Evolutionary conservation across 2,888 invertebrate species (phyloP).

Genomic region (Mimas tiliae): DNA sequence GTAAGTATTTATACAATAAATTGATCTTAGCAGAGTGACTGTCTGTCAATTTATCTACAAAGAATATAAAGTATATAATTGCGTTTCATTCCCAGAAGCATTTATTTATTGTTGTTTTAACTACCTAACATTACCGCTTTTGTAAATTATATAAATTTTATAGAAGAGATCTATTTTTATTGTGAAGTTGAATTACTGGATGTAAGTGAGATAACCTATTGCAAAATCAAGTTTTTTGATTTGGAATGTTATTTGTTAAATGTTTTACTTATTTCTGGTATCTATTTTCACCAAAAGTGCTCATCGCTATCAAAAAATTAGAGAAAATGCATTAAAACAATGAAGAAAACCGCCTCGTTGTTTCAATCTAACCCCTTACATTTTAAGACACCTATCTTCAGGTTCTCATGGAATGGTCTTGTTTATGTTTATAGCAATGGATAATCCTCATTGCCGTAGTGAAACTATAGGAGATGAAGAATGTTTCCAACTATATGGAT

Average conservation of each 20-base stretch:
- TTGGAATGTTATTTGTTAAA: slow-evolving; percentile 78
- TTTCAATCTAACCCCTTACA: slow-evolving; percentile 45
- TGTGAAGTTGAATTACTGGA: slow-evolving; percentile 79
- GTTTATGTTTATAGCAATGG: too few species aligned
- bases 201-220: slow-evolving; percentile 67
- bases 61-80: slow-evolving; percentile 61
- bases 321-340: slow-evolving; percentile 85
- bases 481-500: too few species aligned
- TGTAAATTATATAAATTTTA: slow-evolving; percentile 84
- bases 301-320: slow-evolving; percentile 88
- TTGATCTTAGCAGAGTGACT: slow-evolving; percentile 80
- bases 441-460: too few species aligned
- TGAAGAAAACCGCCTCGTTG: slow-evolving; percentile 72
- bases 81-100: slow-evolving; percentile 79
- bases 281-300: slow-evolving; percentile 89
- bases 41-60: slow-evolving; percentile 83
- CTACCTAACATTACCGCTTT: slow-evolving; percentile 76
- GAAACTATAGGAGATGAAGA: too few species aligned
- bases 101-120: slow-evolving; percentile 80
- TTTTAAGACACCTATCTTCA: not conserved
- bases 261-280: slow-evolving; percentile 81
- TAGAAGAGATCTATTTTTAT: slow-evolving; percentile 85
- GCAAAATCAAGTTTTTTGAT: slow-evolving; percentile 70
- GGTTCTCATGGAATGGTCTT: too few species aligned
- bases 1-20: slow-evolving; percentile 80